A percentile compares a stretch with the other conserved stretches of the same genome.
Conservation (phyloP, 2,797 vertebrate species). For the Xenentodon cancila region DNA sequence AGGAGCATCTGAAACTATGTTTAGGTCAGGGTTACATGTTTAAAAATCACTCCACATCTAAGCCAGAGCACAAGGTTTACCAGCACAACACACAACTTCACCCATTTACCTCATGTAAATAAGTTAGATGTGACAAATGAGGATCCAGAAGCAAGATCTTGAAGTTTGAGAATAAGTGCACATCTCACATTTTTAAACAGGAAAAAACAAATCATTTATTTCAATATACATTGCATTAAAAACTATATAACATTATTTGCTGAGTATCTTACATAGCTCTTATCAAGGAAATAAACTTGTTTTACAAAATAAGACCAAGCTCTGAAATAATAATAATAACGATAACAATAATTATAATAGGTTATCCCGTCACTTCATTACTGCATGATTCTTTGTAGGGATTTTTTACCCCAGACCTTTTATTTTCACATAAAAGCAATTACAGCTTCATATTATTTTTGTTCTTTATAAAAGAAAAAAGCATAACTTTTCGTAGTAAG, state of each 20-base stretch:
- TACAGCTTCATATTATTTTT: constrained; percentile 77
- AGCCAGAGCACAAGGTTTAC: too few species aligned
- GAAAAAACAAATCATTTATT: constrained; percentile 83
- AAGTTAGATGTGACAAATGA: too few species aligned
- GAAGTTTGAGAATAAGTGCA: constrained; percentile 9
- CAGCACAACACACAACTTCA: too few species aligned
- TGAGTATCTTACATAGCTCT: constrained; percentile 77
- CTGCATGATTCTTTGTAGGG: constrained; percentile 76
- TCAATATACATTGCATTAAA: constrained; percentile 87
- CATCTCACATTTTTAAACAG: constrained; percentile 65
- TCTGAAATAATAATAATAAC: constrained; percentile 81
- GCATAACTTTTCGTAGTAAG: constrained; percentile 65
- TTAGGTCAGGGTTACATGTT: too few species aligned
- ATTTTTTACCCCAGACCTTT: constrained; percentile 14
- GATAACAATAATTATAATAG: constrained; percentile 1
- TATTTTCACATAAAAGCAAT: constrained; percentile 78
- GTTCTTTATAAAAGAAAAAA: constrained; percentile 89
- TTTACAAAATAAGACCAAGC: constrained; percentile 96
- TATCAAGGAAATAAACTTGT: constrained; percentile 71
- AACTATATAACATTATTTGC: constrained; percentile 88
- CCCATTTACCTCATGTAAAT: too few species aligned
- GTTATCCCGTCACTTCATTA: constrained; percentile 83
- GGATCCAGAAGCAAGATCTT: too few species aligned
- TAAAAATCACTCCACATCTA: too few species aligned
- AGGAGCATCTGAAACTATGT: too few species aligned